Base-by-base conservation (phyloP, 2,888 invertebrate species). In the Peribatodes rhomboidaria region DNA sequence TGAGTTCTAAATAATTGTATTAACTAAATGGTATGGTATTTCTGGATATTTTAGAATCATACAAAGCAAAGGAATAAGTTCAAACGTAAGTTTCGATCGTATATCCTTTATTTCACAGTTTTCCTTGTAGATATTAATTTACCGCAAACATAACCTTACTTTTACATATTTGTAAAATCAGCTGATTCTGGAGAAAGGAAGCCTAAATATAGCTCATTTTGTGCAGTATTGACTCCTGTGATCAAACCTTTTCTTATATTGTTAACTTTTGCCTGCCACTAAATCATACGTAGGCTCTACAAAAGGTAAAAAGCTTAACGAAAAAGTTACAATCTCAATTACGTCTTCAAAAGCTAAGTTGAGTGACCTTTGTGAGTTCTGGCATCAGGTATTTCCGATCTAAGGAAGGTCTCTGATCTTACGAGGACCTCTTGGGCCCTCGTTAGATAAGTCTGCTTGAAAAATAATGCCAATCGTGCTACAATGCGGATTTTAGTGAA, bases 181-280 rank as follows among this genome's bases (percentile, higher is more conserved):
- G 46, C 20, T 20, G 46, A 46, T 46, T 22, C 13, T 13, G 22
- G 13, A 22, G 4, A 27, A 27, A 27, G 27, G 22, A 22, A 22
- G 20, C 13, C 46, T 46, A 42, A 18, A 42, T 18, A 42, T 42
- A 42, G 42, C 42, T 2, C 18, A 42, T 18, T 42, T 42, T 27
- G 27, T 27, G 6, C 27, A 4, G 27, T 27, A 42, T 11, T 42
- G 2, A n/a, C 6, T 0, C 13, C n/a, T 13, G 35, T n/a, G 37
- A 2, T n/a, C 1, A n/a, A 13, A 37, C 6, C 1, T 37, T 37
- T 13, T n/a, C 37, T 37, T 4, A 37, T 13, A 37, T n/a, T 4
- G n/a, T 37, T 37, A n/a, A 37, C n/a, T 37, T 37, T 37, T n/a
- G 3, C n/a, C 4, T 37, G 3, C n/a, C n/a, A 37, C 37, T 37